Evolutionary conservation across 2,113 vertebrate genomes (phyloP), one percentile per base, ranked within the genome.

Genomic region (Saccopteryx bilineata): DNA sequence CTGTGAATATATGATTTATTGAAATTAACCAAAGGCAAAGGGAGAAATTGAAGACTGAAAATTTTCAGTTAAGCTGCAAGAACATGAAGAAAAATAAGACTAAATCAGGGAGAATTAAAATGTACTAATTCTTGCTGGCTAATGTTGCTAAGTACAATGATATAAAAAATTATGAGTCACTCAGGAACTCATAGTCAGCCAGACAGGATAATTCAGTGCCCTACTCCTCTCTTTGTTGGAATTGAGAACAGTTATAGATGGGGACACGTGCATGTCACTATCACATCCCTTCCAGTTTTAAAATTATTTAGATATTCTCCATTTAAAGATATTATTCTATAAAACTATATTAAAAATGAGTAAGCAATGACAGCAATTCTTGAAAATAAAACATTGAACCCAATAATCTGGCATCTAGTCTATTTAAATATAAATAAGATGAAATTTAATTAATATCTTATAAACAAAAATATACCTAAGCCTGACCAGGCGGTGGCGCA

Each of bases 41-140:
- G 39, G 46, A 85, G 17, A 5, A 71, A 39, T 65, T 54, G 5
- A 81, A 96, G 46, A 92, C 14, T 50, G 33, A 68, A 78, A 94
- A 87, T 58, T 83, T 74, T 1, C 1, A 72, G 46, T 76, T 63
- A 93, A 94, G 60, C 26, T 56, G 75, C 5, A 46, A 31, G 39
- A 74, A 91, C 12, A 81, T 13, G 68, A 96, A 91, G 15, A 94
- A 74, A 65, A 94, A 90, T 14, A 90, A 63, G 52, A 80, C 69
- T 84, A 79, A 92, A 87, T 81, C 56, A 85, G 63, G 54, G 72
- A 58, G 46, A n/a, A 94, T 96, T 96, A 93, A 89, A 96, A 87
- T 54, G 48, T 66, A 54, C 71, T 94, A 95, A 95, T 85, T 66
- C 56, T 60, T 94, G 56, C 69, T 84, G 78, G 76, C 39, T 97